Percentiles rank a stretch among this genome's conserved stretches.
These are phyloP conservation scores for Cherax destructor DNA, from an alignment of 1,140 invertebrate genomes.

Conservation along the genomic window DNA sequence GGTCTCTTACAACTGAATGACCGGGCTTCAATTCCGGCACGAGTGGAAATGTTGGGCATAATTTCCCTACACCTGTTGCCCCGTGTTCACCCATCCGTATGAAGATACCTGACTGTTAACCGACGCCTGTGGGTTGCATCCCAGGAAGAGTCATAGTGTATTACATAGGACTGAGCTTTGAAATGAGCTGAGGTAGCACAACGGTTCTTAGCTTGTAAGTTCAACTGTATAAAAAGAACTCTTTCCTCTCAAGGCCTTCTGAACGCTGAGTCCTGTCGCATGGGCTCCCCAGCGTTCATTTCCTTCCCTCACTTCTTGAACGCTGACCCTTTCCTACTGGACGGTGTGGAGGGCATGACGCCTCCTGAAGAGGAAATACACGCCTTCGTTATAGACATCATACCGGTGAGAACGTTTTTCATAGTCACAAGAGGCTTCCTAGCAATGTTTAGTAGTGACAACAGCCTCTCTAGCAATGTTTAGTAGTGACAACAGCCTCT, in stretches of 20 bases:
- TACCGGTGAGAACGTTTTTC: constrained; percentile 77
- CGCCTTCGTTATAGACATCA: constrained; percentile 74
- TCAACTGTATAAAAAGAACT: neutral
- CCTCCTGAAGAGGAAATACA: constrained; percentile 80
- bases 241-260: constrained; percentile 29
- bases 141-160: neutral
- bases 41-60: too few species aligned
- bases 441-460: neutral
- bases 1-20: too few species aligned
- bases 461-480: too few species aligned
- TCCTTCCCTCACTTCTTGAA: constrained; percentile 89
- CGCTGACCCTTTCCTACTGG: constrained; percentile 81
- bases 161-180: neutral
- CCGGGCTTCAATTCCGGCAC: too few species aligned
- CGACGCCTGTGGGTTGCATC: too few species aligned
- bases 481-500: too few species aligned
- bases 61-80: too few species aligned
- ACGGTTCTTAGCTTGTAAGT: too few species aligned
- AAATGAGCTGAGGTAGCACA: too few species aligned
- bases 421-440: neutral
- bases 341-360: constrained; percentile 82
- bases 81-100: too few species aligned
- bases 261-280: constrained; percentile 55
- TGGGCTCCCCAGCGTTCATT: constrained; percentile 81
- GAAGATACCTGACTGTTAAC: too few species aligned